Conservation (phyloP, 2,888 invertebrate genomes). For the Patella ulyssiponensis region DNA sequence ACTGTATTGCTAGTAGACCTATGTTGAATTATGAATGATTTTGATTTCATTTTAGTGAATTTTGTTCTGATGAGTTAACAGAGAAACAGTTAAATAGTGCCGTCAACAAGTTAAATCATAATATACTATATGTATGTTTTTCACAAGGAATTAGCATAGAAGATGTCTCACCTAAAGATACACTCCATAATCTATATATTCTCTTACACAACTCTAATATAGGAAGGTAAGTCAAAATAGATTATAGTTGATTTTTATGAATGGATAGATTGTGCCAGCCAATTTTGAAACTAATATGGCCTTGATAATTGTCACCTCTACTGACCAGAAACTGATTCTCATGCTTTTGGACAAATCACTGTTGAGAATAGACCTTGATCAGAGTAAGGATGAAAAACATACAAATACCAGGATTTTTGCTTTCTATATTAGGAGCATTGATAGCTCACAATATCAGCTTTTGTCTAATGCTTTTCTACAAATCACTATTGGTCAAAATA, state of each 20-base stretch:
- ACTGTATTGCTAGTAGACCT: too few relatives aligned
- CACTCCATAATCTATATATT: slow-evolving; percentile 81
- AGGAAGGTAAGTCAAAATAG: slow-evolving; percentile 78
- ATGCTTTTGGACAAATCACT: too few relatives aligned
- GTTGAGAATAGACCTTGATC: too few relatives aligned
- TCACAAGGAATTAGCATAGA: slow-evolving; percentile 81
- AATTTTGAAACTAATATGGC: neutral
- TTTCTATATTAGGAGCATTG: too few relatives aligned
- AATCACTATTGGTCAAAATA: too few relatives aligned
- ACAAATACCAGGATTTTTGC: too few relatives aligned
- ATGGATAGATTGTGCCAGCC: neutral
- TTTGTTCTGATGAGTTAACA: slow-evolving; percentile 81
- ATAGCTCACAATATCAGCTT: too few relatives aligned
- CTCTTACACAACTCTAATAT: slow-evolving; percentile 81
- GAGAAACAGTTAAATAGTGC: slow-evolving; percentile 82
- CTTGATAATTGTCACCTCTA: too few relatives aligned
- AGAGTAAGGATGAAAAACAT: too few relatives aligned
- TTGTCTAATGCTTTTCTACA: too few relatives aligned
- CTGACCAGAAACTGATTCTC: too few relatives aligned
- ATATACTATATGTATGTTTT: slow-evolving; percentile 84
- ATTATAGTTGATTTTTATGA: neutral
- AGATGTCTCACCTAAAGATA: slow-evolving; percentile 79
- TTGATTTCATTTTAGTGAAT: slow-evolving; percentile 79
- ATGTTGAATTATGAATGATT: too few relatives aligned
- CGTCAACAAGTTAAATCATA: slow-evolving; percentile 85